These are phyloP conservation scores for Cynocephalus volans DNA, from an alignment of 2,113 vertebrate species.

Conservation along the genomic window DNA sequence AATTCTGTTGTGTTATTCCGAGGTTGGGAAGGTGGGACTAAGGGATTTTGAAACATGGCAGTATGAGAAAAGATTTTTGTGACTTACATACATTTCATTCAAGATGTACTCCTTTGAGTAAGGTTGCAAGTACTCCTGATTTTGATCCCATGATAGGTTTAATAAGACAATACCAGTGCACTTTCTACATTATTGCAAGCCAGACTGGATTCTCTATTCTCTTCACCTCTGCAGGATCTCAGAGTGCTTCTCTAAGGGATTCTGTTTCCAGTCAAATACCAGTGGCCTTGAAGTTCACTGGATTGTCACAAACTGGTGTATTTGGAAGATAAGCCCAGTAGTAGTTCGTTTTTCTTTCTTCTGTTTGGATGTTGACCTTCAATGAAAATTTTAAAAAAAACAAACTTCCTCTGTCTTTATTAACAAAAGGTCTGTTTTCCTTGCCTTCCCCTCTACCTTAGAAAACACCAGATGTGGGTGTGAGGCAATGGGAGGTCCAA, in stretches of 20 bases:
- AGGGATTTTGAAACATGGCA: slow-evolving; percentile 6
- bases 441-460: slow-evolving; percentile 38
- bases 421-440: slow-evolving; percentile 70
- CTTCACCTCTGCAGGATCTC: slow-evolving; percentile 13
- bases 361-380: slow-evolving; percentile 43
- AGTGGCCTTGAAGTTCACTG: slow-evolving; percentile 20
- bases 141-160: neutral
- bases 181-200: slow-evolving; percentile 50
- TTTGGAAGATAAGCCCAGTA: slow-evolving; percentile 71
- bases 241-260: slow-evolving; percentile 52
- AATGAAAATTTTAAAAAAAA: slow-evolving; percentile 68
- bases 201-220: slow-evolving; percentile 40
- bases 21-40: neutral
- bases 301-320: slow-evolving; percentile 59
- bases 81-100: neutral
- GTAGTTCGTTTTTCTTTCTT: slow-evolving; percentile 62
- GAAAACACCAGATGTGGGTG: slow-evolving; percentile 47
- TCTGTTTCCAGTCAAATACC: slow-evolving; percentile 66
- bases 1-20: neutral
- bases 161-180: neutral
- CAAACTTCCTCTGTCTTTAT: slow-evolving; percentile 67
- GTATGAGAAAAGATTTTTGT: slow-evolving; percentile 20
- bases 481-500: slow-evolving; percentile 52
- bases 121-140: neutral
- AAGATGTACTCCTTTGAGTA: neutral